A percentile compares a stretch with the other conserved stretches of the same genome.
phyloP scores from a whole-genome alignment of 2,888 invertebrate species.

The Oegoconia quadripuncta region DNA sequence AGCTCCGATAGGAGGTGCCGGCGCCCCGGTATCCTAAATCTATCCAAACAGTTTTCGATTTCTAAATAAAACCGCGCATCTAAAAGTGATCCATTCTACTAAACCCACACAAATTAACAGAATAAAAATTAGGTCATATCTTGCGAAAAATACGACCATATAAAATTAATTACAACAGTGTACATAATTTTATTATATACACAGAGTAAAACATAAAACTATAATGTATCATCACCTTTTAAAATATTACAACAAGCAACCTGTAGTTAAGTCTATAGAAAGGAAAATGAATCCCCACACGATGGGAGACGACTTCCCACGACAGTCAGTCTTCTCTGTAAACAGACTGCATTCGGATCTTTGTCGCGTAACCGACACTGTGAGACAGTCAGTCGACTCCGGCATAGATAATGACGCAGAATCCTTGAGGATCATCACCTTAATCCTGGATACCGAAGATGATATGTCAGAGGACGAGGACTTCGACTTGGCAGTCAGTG shows the following conservation, averaged over 20 bases:
- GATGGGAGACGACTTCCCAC: constrained; percentile 37
- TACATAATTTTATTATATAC: no score
- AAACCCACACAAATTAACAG: no score
- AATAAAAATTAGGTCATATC: no score
- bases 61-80: no score
- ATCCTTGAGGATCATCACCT: constrained; percentile 21
- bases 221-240: background rate
- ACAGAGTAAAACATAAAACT: background rate
- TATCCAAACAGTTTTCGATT: background rate
- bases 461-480: constrained; percentile 44
- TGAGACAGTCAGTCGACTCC: constrained; percentile 42
- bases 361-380: constrained; percentile 20
- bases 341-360: constrained; percentile 18
- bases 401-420: constrained; percentile 34
- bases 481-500: constrained; percentile 27
- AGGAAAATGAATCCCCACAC: constrained; percentile 30
- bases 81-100: no score
- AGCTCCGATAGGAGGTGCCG: constrained; percentile 24
- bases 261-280: constrained; percentile 31
- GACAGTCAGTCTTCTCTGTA: constrained; percentile 25
- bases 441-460: constrained; percentile 34
- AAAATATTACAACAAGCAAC: constrained; percentile 19
- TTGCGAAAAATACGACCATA: no score
- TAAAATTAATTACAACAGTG: no score
- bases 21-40: constrained; percentile 1